Percentiles rank a stretch among this genome's conserved stretches.
Evolutionary conservation across 2,888 invertebrate genomes (phyloP).

Genomic region (Tenthredo amoena): DNA sequence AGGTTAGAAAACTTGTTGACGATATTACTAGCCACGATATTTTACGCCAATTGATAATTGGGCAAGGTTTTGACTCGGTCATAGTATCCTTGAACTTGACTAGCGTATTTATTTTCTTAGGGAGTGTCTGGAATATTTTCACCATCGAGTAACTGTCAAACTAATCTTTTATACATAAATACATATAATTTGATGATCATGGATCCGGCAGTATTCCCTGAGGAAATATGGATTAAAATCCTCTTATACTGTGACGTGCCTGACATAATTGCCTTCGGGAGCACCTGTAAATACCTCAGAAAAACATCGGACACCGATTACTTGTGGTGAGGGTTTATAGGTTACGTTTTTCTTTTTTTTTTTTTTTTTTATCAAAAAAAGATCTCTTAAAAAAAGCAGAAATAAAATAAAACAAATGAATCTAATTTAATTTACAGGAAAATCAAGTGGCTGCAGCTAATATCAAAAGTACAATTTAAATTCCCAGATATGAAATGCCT

Average conservation of each 20-base stretch:
- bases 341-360: slow-evolving; percentile 63
- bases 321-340: slow-evolving; percentile 73
- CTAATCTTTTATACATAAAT: slow-evolving; percentile 35
- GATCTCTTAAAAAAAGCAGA: not conserved
- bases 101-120: slow-evolving; percentile 73
- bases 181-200: slow-evolving; percentile 61
- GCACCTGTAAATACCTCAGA: slow-evolving; percentile 76
- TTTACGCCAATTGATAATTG: not conserved
- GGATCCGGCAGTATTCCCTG: slow-evolving; percentile 77
- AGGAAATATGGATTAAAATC: slow-evolving; percentile 78
- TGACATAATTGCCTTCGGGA: slow-evolving; percentile 76
- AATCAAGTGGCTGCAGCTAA: slow-evolving; percentile 76
- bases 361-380: not conserved
- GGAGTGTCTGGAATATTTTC: slow-evolving; percentile 72
- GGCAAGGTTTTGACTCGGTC: not conserved
- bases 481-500: slow-evolving; percentile 76
- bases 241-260: slow-evolving; percentile 76
- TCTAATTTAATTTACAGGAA: slow-evolving; percentile 68
- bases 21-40: not conserved
- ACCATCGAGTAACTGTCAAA: slow-evolving; percentile 44
- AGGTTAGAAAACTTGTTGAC: not conserved
- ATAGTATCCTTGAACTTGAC: slow-evolving; percentile 76
- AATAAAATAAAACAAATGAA: not conserved
- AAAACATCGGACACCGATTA: slow-evolving; percentile 76
- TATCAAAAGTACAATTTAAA: slow-evolving; percentile 74